Evolutionary conservation across 2,888 invertebrate species (phyloP), one percentile per base, ranked within the genome.

Genomic region (Caenorhabditis plicata): DNA sequence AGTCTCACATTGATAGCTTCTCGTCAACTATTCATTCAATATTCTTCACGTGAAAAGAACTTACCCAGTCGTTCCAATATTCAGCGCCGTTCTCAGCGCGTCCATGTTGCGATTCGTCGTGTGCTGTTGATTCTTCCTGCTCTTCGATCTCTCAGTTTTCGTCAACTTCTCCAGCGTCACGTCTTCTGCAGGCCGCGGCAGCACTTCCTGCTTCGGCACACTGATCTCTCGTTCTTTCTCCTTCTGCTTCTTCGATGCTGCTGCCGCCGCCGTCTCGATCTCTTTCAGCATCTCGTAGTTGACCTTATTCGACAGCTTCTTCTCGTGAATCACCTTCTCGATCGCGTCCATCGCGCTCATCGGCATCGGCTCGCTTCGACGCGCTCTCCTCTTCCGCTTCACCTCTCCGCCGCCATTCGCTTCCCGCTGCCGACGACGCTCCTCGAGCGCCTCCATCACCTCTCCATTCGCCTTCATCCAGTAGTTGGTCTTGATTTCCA

Each of bases 261-360:
- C 31, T 4, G 40, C 5, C 13, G 13, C 9, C 26, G 40, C 15
- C 9, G 50, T 46, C 9, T 69, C 66, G 33, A 69, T 44, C 33
- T 67, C 65, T 39, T 73, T 74, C 27, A 96, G 83, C 32, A 95
- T 94, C 73, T 96, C 95, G 80, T 98, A 98, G 83, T 98, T 95
- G 49, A 98, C 94, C 85, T 98, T 98, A 4, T 87, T 88, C 3
- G 96, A 96, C 67, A 96, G 89, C 81, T 90, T 90, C 83, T 93
- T 93, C 81, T 95, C 95, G 70, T 77, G 90, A 19, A 96, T 84
- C 88, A 96, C 92, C 83, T 92, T 93, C 81, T 92, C 91, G 39
- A 96, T 92, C 0, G 95, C 95, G 83, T 95, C 94, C 3, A 90
- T 90, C 49, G 83, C 83, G 1, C 82, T 53, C 5, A 48, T 25